Conservation (phyloP, 2,888 invertebrate genomes). For the Bruchidius siliquastri region DNA sequence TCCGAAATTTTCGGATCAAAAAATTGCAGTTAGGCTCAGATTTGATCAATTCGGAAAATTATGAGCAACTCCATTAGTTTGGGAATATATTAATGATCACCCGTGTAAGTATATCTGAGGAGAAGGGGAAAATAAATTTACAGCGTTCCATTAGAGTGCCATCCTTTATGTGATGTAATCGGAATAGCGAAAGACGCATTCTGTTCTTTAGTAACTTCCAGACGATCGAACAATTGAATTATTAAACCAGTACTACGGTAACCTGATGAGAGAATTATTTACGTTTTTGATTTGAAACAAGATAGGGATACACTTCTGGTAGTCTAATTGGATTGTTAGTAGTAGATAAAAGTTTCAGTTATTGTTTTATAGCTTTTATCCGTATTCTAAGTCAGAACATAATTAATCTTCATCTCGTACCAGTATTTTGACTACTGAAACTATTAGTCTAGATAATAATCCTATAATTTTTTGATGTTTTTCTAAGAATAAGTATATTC, state of each 20-base stretch:
- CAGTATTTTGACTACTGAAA: too few relatives aligned
- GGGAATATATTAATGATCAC: background rate
- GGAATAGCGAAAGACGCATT: background rate
- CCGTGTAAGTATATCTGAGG: background rate
- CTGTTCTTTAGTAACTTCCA: background rate
- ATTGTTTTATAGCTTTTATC: background rate
- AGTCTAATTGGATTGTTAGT: background rate
- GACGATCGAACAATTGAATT: background rate
- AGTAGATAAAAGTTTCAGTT: background rate
- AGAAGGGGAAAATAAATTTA: background rate
- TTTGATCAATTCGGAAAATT: too few relatives aligned
- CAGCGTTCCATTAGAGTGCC: background rate
- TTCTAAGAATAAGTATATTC: too few relatives aligned
- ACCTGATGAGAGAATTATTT: background rate
- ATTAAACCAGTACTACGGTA: background rate
- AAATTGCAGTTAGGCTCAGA: too few relatives aligned
- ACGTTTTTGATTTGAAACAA: slow-evolving; percentile 4
- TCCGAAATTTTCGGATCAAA: too few relatives aligned
- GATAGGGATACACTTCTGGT: background rate
- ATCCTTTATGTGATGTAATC: background rate
- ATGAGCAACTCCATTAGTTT: too few relatives aligned
- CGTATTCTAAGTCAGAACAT: background rate
- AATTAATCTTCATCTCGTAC: background rate
- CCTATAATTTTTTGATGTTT: too few relatives aligned
- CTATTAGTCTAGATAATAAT: too few relatives aligned